These are phyloP conservation scores for Neoaliturus tenellus DNA, from an alignment of 2,888 invertebrate genomes.

Conservation along the genomic window DNA sequence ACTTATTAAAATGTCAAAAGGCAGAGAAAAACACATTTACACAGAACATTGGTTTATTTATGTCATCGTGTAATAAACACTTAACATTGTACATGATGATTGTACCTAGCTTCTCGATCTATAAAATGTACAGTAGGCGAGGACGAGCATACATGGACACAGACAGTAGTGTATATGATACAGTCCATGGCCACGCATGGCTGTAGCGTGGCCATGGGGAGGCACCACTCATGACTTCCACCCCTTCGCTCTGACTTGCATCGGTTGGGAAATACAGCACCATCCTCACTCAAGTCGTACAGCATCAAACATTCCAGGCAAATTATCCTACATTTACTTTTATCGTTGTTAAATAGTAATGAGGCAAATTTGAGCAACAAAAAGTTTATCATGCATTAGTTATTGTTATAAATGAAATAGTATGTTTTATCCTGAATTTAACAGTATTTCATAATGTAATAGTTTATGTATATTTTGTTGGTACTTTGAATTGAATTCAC, in stretches of 20 bases:
- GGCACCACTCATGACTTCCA: slow-evolving; percentile 14
- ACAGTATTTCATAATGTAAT: no score
- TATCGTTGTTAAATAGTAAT: no score
- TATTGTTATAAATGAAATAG: no score
- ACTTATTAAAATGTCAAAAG: no score
- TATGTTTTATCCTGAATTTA: no score
- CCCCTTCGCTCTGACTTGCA: neutral
- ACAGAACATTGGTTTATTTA: slow-evolving; percentile 29
- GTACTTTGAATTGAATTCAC: no score
- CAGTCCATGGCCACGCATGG: slow-evolving; percentile 18
- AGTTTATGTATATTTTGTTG: no score
- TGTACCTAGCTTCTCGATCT: slow-evolving; percentile 49
- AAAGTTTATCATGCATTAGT: no score
- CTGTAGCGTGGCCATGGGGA: slow-evolving; percentile 16
- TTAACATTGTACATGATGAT: slow-evolving; percentile 46
- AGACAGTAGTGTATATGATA: slow-evolving; percentile 6
- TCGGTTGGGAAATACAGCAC: neutral
- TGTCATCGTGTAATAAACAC: slow-evolving; percentile 26
- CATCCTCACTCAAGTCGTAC: neutral
- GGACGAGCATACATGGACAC: neutral
- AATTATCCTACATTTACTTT: no score
- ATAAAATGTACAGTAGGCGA: slow-evolving; percentile 30
- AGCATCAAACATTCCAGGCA: neutral
- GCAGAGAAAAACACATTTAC: neutral
- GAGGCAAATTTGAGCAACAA: no score